Base-by-base conservation (phyloP, 2,797 vertebrate genomes). In the Melanotaenia trifasciata region DNA sequence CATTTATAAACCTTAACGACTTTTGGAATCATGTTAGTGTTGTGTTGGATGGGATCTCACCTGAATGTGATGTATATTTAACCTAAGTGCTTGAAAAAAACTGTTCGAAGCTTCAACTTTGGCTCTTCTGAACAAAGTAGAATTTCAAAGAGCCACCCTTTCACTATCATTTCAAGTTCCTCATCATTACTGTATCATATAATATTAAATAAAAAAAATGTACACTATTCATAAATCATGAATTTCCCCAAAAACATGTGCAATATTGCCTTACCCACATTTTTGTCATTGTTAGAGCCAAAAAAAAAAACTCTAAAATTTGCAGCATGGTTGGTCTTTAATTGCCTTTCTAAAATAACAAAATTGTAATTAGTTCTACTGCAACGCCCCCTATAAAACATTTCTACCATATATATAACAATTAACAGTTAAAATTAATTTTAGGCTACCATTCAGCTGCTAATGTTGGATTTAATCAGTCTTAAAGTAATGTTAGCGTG, bases 301-400 rank as follows among this genome's bases (percentile, higher is more conserved):
- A 54, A 24, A 16, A 54, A 54, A 13, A 54, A 14, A 8, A 45
- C 2, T n/a, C 16, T 12, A n/a, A 47, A 26, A 32, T 54, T 26
- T 54, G 24, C 24, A 4, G 51, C 14, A 4, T 36, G 35, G 9
- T 36, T 9, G 35, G 8, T 60, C 58, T 60, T 47, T 16, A 66
- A 61, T 7, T 56, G 43, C 43, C 66, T 51, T 50, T 69, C 71
- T 67, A 28, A 71, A 71, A 59, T 57, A 47, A 58, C 4, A 4
- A 33, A 0, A 24, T 32, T 64, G 20, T 58, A 70, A 83, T 78
- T 59, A 67, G 67, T 38, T 67, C 53, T 38, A 28, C 38, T 47
- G 58, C 43, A 51, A 53, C 47, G 2, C 22, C 11, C 6, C n/a
- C n/a, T 28, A 28, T 5, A 58, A 40, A 76, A 81, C 59, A 65